A percentile compares a stretch with the other conserved stretches of the same genome.
Evolutionary conservation across 2,113 vertebrate species (phyloP).

Genomic region (Hystrix brachyura): DNA sequence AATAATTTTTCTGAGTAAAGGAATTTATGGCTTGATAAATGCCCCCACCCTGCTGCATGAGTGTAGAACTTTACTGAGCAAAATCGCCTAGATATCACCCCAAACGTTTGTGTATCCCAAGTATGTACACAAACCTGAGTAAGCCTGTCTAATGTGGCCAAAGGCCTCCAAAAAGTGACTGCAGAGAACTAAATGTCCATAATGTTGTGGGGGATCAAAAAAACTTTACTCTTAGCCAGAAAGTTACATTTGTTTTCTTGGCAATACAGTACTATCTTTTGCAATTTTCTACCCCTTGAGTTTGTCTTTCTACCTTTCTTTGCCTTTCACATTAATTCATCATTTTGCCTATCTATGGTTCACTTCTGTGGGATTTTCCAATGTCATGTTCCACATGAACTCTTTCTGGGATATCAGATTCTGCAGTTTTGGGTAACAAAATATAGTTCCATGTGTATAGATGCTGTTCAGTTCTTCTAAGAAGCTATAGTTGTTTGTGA

Average conservation of each 20-base stretch:
- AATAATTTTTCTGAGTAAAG: background rate
- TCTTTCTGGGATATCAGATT: background rate
- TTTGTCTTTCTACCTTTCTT: background rate
- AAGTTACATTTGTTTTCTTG: background rate
- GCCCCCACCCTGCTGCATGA: background rate
- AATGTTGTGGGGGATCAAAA: background rate
- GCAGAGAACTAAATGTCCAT: background rate
- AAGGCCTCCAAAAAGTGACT: background rate
- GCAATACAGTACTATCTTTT: background rate
- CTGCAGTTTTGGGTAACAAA: background rate
- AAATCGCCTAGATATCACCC: background rate
- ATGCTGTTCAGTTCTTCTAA: background rate
- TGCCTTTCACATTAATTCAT: background rate
- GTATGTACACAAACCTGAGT: background rate
- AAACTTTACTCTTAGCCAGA: background rate
- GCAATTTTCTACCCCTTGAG: background rate
- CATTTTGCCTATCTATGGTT: background rate
- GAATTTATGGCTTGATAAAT: background rate
- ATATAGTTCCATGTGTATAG: background rate
- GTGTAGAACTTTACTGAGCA: background rate
- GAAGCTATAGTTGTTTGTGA: background rate
- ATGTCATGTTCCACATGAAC: background rate
- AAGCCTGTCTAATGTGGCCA: background rate
- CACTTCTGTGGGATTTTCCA: background rate
- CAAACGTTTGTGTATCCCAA: background rate